Conservation (phyloP, 2,888 invertebrate species). For the Spialia ferax region DNA sequence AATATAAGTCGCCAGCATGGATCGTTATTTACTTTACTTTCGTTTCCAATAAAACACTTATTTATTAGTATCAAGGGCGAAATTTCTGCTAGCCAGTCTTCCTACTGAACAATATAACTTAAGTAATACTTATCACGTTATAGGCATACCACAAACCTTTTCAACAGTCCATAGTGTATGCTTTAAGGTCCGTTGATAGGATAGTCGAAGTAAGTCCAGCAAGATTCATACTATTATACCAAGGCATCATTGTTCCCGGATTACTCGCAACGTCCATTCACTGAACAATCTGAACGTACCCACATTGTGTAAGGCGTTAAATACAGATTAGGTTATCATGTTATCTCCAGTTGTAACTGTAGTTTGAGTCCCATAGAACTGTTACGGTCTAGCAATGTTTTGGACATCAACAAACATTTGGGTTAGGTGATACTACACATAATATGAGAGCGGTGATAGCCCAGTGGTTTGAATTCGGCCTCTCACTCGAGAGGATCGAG, state of each 20-base stretch:
- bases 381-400: slow-evolving; percentile 10
- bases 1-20: too few relatives aligned
- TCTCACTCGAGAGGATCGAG: too few relatives aligned
- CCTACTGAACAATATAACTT: too few relatives aligned
- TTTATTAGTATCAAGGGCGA: too few relatives aligned
- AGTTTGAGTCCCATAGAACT: slow-evolving; percentile 12
- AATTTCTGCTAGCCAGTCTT: too few relatives aligned
- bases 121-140: not conserved
- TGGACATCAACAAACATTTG: too few relatives aligned
- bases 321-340: slow-evolving; percentile 27
- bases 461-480: too few relatives aligned
- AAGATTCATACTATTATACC: too few relatives aligned
- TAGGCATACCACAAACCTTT: not conserved
- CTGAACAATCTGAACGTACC: slow-evolving; percentile 21
- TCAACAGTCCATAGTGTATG: not conserved
- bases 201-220: slow-evolving; percentile 6
- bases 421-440: too few relatives aligned
- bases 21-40: too few relatives aligned
- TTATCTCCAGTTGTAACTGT: not conserved
- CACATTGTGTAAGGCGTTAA: slow-evolving; percentile 13
- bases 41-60: too few relatives aligned
- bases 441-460: too few relatives aligned
- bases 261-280: slow-evolving; percentile 43
- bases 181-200: not conserved
- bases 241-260: slow-evolving; percentile 37